Conservation (phyloP, 1,140 invertebrate species). For the Drosophila nasuta region DNA sequence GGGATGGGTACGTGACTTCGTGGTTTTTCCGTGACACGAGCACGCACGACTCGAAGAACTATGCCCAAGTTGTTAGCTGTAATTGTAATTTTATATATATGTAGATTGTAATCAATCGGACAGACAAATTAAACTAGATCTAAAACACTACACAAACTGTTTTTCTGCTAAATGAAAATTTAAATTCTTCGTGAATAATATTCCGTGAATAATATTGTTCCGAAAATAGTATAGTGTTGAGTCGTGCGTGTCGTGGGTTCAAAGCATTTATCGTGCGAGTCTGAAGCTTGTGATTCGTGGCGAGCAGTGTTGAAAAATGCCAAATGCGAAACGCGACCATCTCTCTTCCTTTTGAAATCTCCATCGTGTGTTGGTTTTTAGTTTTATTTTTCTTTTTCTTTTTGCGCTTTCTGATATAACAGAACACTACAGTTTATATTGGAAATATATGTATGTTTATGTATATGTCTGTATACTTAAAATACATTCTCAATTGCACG, state of each 20-base stretch:
- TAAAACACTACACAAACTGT: no score
- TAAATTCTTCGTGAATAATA: no score
- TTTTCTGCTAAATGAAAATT: neutral
- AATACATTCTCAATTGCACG: constrained; percentile 49
- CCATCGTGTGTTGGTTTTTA: neutral
- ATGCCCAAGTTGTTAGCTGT: no score
- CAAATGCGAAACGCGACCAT: constrained; percentile 1
- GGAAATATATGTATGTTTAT: constrained; percentile 18
- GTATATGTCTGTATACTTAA: constrained; percentile 18
- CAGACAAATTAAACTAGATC: neutral
- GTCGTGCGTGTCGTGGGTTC: constrained; percentile 7
- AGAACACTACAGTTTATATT: neutral
- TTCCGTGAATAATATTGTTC: neutral
- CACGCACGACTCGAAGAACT: constrained; percentile 1
- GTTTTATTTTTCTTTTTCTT: no score
- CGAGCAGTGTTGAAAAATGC: constrained; percentile 14
- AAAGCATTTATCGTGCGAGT: constrained; percentile 1
- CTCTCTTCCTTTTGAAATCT: constrained; percentile 6
- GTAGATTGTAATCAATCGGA: neutral
- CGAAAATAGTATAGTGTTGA: no score
- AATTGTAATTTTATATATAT: no score
- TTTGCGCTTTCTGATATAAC: neutral
- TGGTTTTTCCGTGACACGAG: constrained; percentile 10
- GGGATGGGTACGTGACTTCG: constrained; percentile 4
- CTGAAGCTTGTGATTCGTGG: constrained; percentile 10